These are phyloP conservation scores for Bombus picipes DNA, from an alignment of 1,140 invertebrate species.

Conservation along the genomic window DNA sequence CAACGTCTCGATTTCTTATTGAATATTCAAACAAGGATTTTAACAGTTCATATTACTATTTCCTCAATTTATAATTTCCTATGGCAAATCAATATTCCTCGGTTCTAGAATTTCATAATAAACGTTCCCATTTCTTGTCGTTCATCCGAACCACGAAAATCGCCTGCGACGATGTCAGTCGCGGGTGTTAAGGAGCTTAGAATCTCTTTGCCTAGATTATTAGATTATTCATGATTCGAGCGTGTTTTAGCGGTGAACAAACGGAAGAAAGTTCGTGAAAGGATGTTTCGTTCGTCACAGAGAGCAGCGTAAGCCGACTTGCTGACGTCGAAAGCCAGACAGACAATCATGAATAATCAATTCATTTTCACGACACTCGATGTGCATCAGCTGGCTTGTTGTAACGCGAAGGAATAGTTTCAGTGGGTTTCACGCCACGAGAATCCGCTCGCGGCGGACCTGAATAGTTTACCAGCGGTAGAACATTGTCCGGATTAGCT, in stretches of 20 bases:
- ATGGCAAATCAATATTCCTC: too few species aligned
- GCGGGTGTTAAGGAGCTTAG: slow-evolving; percentile 7
- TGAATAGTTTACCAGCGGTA: slow-evolving; percentile 22
- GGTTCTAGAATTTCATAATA: neutral
- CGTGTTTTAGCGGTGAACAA: neutral
- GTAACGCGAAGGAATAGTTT: slow-evolving; percentile 7
- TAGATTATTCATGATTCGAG: slow-evolving; percentile 40
- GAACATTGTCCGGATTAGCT: slow-evolving; percentile 16
- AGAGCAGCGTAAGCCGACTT: slow-evolving; percentile 7
- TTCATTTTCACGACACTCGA: slow-evolving; percentile 15
- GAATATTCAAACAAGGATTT: neutral
- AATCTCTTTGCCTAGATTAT: neutral
- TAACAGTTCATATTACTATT: neutral
- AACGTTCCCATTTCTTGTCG: too few species aligned
- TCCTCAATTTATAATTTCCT: neutral
- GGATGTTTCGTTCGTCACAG: slow-evolving; percentile 2
- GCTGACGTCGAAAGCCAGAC: slow-evolving; percentile 1
- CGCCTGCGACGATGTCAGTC: neutral
- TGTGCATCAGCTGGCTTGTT: neutral
- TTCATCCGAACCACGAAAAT: neutral
- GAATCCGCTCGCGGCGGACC: neutral
- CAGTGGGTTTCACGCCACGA: neutral
- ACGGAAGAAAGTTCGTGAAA: neutral
- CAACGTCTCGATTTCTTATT: accelerated
- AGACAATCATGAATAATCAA: slow-evolving; percentile 46